Evolutionary conservation across 2,797 vertebrate genomes (phyloP).

Genomic region (Paedocypris micromegethes): DNA sequence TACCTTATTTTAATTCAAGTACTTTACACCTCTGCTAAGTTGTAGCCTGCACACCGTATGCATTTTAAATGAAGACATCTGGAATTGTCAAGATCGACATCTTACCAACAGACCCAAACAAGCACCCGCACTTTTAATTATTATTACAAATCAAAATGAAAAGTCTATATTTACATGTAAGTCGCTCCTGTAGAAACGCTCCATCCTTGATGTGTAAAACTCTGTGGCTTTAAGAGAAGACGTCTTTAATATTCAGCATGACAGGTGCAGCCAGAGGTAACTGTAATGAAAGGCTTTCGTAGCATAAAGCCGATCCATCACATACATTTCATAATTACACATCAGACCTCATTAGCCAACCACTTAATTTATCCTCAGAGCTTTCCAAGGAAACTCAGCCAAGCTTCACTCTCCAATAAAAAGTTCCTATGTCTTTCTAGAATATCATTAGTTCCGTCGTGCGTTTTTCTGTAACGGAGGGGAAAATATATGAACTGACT

Average conservation of each 20-base stretch:
- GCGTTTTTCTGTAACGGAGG: neutral
- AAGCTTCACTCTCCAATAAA: neutral
- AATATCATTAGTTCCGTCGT: neutral
- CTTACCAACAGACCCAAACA: neutral
- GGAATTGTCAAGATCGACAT: neutral
- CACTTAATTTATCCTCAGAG: neutral
- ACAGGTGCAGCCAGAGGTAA: slow-evolving; percentile 9
- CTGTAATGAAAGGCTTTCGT: slow-evolving; percentile 21
- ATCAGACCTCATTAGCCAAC: slow-evolving; percentile 9
- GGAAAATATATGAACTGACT: too few relatives aligned
- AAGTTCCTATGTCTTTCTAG: neutral
- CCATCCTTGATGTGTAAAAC: neutral
- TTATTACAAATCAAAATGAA: neutral
- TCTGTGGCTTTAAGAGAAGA: neutral
- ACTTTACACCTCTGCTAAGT: too few relatives aligned
- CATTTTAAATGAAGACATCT: neutral
- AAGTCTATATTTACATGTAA: slow-evolving; percentile 1
- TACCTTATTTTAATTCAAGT: too few relatives aligned
- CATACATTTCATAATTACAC: slow-evolving; percentile 16
- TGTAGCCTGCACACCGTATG: neutral
- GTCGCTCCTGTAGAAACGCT: neutral
- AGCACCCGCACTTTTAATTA: neutral
- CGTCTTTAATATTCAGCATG: slow-evolving; percentile 9
- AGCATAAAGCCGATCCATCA: slow-evolving; percentile 12
- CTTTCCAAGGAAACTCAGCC: slow-evolving; percentile 22